Percentiles rank a stretch among this genome's conserved stretches.
These are phyloP conservation scores for Lapara coniferarum DNA, from an alignment of 2,888 invertebrate genomes.

Conservation along the genomic window DNA sequence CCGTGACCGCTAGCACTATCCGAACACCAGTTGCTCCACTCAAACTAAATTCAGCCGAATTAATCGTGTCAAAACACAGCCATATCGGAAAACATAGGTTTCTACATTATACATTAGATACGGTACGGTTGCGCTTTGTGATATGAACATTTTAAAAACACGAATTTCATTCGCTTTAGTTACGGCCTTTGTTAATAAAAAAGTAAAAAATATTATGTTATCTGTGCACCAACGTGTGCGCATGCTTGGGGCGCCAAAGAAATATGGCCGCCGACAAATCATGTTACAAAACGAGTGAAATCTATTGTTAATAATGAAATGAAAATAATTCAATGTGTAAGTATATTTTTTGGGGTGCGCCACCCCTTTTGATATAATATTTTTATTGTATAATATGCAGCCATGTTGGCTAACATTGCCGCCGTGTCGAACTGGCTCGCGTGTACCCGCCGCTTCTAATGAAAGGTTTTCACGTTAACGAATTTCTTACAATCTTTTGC, in stretches of 20 bases:
- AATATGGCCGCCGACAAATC: slow-evolving; percentile 81
- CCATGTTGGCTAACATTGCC: slow-evolving; percentile 76
- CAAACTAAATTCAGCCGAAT: slow-evolving; percentile 51
- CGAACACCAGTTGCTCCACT: slow-evolving; percentile 31
- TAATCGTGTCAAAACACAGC: slow-evolving; percentile 66
- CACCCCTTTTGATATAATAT: slow-evolving; percentile 51
- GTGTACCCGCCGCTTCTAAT: slow-evolving; percentile 17
- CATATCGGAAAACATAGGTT: slow-evolving; percentile 49
- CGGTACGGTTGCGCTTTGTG: slow-evolving; percentile 41
- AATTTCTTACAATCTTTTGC: slow-evolving; percentile 14
- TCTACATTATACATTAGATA: slow-evolving; percentile 52
- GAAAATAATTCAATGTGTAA: slow-evolving; percentile 75
- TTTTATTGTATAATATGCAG: slow-evolving; percentile 44
- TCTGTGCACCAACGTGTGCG: slow-evolving; percentile 46
- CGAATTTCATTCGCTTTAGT: slow-evolving; percentile 53
- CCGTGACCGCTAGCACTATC: not conserved
- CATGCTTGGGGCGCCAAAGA: slow-evolving; percentile 50
- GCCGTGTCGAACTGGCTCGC: slow-evolving; percentile 62
- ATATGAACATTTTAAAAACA: slow-evolving; percentile 49
- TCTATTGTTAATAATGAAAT: slow-evolving; percentile 81
- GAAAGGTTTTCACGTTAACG: slow-evolving; percentile 1
- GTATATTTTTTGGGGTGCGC: slow-evolving; percentile 51
- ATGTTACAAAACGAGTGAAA: slow-evolving; percentile 82
- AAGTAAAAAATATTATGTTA: slow-evolving; percentile 34
- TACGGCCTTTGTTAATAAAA: slow-evolving; percentile 59